Base-by-base conservation (phyloP, 2,113 vertebrate species). In the Brachyistius frenatus region DNA sequence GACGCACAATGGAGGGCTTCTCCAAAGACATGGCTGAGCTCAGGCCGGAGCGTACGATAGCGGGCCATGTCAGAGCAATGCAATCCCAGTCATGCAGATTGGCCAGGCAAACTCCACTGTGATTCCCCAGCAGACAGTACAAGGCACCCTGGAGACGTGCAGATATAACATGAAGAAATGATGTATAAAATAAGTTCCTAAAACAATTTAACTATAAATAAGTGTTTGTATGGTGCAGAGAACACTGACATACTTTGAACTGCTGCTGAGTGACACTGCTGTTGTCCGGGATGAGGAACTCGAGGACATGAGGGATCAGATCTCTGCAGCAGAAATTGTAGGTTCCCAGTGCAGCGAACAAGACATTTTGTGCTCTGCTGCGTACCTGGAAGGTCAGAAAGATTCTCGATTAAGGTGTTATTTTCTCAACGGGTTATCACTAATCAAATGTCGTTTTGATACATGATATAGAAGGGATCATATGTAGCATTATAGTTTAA, bases 301-400 rank as follows among this genome's bases (percentile, higher is more conserved):
- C 92, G 30, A 99, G 93, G 81, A 99, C 97, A 32, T 96, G 94
- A 33, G 98, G 98, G 88, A 99, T 98, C 23, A 98, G 92, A 91
- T 99, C 97, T 92, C 98, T 94, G 92, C 97, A 99, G 91, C 97
- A 99, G 91, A 99, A 99, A 75, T 97, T 99, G 90, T 99, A 99
- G 0, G 96, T 97, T 85, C 96, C 97, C 84, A 99, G 92, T 23
- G 97, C 96, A n/a, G 95, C 94, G 94, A 98, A 99, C 85, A 99
- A 94, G 9, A 96, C 97, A 73, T 93, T 97, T 84, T 99, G 98
- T 89, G 98, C 97, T 94, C 95, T 97, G 88, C 95, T 98, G 90
- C 98, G 96, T 66, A 99, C 97, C 98, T 99, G 90, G 1, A 68
- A 54, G 54, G 86, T 50, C 57, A 66, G 2, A 67, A 23, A 23